Percentiles rank a stretch among this genome's conserved stretches.
phyloP scores from a whole-genome alignment of 2,797 vertebrate species.

The Pangasius djambal region DNA sequence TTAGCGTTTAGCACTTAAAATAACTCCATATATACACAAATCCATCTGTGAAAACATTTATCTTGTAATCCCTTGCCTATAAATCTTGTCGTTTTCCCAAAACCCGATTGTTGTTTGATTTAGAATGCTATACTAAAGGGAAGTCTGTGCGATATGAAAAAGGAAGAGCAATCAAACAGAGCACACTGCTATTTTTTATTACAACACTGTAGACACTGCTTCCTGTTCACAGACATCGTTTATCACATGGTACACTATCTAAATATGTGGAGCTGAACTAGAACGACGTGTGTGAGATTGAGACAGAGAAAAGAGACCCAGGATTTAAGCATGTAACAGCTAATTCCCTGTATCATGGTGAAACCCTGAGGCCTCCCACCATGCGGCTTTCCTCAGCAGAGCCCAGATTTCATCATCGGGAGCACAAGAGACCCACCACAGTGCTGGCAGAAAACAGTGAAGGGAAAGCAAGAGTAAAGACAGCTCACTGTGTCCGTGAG shows the following conservation, averaged over 20 bases:
- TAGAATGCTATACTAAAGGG: conserved; percentile 29
- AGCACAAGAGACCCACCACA: conserved; percentile 56
- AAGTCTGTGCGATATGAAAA: conserved; percentile 33
- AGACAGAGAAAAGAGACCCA: conserved; percentile 12
- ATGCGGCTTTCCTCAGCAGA: conserved; percentile 45
- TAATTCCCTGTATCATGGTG: conserved; percentile 38
- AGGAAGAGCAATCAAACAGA: conserved; percentile 36
- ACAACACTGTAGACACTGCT: conserved; percentile 63
- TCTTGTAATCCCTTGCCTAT: conserved; percentile 15
- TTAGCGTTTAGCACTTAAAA: conserved; percentile 32
- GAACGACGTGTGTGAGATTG: conserved; percentile 3
- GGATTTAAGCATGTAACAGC: conserved; percentile 40
- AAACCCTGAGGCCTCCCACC: conserved; percentile 49
- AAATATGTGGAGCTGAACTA: conserved; percentile 19
- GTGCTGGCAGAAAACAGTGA: conserved; percentile 41
- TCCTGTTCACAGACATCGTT: conserved; percentile 59
- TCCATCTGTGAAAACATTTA: conserved; percentile 38
- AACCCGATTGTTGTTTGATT: conserved; percentile 39
- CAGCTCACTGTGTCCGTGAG: conserved; percentile 45
- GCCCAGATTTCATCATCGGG: conserved; percentile 53
- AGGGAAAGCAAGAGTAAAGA: conserved; percentile 25
- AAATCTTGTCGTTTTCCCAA: conserved; percentile 22
- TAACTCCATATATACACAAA: conserved; percentile 20
- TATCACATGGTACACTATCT: not conserved
- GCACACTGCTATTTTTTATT: conserved; percentile 33